phyloP scores from a whole-genome alignment of 2,113 vertebrate genomes.

The Bambusicola thoracicus region DNA sequence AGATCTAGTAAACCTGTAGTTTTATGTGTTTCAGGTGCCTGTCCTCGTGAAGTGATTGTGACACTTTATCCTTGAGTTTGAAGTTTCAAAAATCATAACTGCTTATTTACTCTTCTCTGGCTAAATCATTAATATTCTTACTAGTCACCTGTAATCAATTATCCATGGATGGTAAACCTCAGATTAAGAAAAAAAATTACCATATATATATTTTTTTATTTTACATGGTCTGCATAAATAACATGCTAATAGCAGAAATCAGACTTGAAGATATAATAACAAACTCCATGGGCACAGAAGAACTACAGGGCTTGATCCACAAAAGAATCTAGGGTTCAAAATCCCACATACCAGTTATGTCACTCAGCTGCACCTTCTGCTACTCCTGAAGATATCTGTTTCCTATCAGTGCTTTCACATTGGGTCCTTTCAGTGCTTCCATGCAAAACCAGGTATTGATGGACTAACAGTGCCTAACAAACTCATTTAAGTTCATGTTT shows the following conservation, averaged over 20 bases:
- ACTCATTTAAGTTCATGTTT: neutral
- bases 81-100: neutral
- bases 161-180: neutral
- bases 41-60: neutral
- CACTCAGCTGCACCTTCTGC: neutral
- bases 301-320: neutral
- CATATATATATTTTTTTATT: neutral
- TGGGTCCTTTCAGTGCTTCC: neutral
- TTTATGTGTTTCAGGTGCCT: neutral
- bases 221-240: neutral
- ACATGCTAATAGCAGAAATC: neutral
- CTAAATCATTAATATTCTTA: neutral
- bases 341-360: rapidly evolving
- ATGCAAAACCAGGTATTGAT: neutral
- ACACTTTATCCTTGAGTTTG: neutral
- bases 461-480: neutral
- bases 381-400: neutral
- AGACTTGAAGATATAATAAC: neutral
- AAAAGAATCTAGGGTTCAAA: neutral
- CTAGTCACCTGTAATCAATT: conserved; percentile 1
- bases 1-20: neutral
- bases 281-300: neutral
- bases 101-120: neutral
- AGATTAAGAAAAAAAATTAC: neutral
- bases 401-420: neutral